These are phyloP conservation scores for Zootermopsis nevadensis DNA, from an alignment of 2,888 invertebrate genomes.

Conservation along the genomic window DNA sequence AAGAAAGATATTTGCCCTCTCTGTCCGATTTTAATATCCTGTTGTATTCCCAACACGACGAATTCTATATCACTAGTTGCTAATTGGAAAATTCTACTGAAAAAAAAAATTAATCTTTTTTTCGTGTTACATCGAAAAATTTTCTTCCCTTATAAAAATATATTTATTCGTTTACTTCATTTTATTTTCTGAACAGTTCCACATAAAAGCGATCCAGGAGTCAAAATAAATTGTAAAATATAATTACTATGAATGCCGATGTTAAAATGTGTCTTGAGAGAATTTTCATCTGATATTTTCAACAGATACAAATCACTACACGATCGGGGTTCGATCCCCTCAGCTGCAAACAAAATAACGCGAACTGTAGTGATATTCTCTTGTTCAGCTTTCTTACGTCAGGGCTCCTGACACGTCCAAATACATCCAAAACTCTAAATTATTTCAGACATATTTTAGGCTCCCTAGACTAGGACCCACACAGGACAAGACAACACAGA, in stretches of 20 bases:
- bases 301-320: background rate
- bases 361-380: background rate
- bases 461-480: no score
- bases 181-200: background rate
- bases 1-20: slow-evolving; percentile 22
- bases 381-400: no score
- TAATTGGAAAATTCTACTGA: slow-evolving; percentile 36
- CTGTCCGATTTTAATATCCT: slow-evolving; percentile 33
- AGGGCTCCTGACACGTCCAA: no score
- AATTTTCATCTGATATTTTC: no score
- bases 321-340: background rate
- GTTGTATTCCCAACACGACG: background rate
- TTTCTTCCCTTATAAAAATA: background rate
- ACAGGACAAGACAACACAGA: no score
- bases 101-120: slow-evolving; percentile 33
- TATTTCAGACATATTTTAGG: no score
- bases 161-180: background rate
- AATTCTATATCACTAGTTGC: slow-evolving; percentile 17
- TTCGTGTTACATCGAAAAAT: background rate
- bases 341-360: background rate
- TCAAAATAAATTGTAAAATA: slow-evolving; percentile 10
- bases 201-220: background rate
- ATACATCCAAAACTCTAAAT: no score
- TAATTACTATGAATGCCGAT: background rate
- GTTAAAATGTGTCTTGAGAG: no score